A percentile compares a stretch with the other conserved stretches of the same genome.
phyloP scores from a whole-genome alignment of 2,888 invertebrate species.

The Julus scandinavius region DNA sequence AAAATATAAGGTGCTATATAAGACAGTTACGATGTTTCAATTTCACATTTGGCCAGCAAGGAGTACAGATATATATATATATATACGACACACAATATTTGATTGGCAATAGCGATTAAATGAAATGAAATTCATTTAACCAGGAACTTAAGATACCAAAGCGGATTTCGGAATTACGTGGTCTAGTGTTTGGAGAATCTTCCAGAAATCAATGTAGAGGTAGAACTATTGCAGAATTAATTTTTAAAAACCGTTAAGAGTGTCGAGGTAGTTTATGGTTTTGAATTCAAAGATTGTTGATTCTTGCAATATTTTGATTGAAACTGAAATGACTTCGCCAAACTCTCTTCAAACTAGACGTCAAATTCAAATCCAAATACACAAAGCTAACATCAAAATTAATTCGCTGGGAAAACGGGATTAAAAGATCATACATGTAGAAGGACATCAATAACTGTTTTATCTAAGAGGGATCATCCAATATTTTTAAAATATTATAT shows the following conservation, averaged over 20 bases:
- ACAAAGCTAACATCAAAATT: slow-evolving; percentile 30
- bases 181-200: not conserved
- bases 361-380: slow-evolving; percentile 1
- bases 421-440: not conserved
- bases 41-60: slow-evolving; percentile 36
- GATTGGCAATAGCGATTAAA: slow-evolving; percentile 31
- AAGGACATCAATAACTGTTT: slow-evolving; percentile 1
- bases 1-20: not conserved
- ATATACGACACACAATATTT: slow-evolving; percentile 35
- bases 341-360: not conserved
- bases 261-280: not conserved
- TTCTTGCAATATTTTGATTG: slow-evolving; percentile 36
- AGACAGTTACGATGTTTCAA: slow-evolving; percentile 37
- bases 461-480: slow-evolving; percentile 30
- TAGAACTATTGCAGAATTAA: not conserved
- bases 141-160: slow-evolving; percentile 31
- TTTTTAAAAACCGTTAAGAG: not conserved
- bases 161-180: not conserved
- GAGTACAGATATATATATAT: not conserved
- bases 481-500: slow-evolving; percentile 24
- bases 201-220: not conserved
- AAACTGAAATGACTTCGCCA: not conserved
- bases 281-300: not conserved
- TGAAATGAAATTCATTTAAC: slow-evolving; percentile 31
- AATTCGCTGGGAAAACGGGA: not conserved